These are phyloP conservation scores for Gadopsis bispinosus DNA, from an alignment of 2,797 vertebrate species.

Conservation along the genomic window DNA sequence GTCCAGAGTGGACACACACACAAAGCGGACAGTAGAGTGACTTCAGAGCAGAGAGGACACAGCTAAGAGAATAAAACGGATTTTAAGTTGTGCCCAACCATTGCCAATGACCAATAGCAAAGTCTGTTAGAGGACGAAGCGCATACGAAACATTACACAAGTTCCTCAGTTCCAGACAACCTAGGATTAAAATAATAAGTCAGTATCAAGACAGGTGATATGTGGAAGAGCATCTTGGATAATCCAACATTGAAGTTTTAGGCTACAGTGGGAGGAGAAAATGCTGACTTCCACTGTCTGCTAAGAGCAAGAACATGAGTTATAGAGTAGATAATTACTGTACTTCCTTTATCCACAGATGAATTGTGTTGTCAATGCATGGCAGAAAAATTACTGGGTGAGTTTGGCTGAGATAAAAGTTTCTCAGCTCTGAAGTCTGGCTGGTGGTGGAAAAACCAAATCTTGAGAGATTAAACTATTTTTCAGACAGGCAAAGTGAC, in stretches of 20 bases:
- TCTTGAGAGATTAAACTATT: background rate
- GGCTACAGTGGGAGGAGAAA: constrained; percentile 4
- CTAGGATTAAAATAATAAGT: background rate
- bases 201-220: background rate
- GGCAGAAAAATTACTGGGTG: constrained; percentile 6
- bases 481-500: background rate
- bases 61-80: too few species aligned
- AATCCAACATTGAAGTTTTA: background rate
- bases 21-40: too few species aligned
- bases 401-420: constrained; percentile 7
- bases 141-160: background rate
- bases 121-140: too few species aligned
- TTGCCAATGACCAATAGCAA: too few species aligned
- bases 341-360: constrained; percentile 32
- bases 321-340: constrained; percentile 40
- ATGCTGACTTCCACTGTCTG: constrained; percentile 19
- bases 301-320: constrained; percentile 27
- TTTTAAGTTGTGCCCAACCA: too few species aligned
- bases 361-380: constrained; percentile 24
- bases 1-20: too few species aligned
- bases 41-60: too few species aligned
- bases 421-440: too few species aligned
- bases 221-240: constrained; percentile 18
- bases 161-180: background rate
- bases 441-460: too few species aligned